phyloP scores from a whole-genome alignment of 2,888 invertebrate species.

The Argynnis bischoffii region DNA sequence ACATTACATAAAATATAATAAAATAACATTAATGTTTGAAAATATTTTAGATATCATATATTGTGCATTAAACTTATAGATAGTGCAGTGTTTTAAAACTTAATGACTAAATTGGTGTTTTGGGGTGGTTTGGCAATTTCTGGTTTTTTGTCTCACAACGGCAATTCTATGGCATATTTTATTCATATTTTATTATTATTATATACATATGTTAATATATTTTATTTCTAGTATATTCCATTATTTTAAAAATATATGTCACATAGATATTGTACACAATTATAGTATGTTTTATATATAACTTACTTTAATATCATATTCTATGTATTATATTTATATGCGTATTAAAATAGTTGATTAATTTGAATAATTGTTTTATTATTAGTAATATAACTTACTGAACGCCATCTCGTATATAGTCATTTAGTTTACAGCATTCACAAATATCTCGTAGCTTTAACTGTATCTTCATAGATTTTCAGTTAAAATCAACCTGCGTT shows the following conservation, averaged over 20 bases:
- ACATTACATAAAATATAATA: not conserved
- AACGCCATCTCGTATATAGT: too few species aligned
- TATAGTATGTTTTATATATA: not conserved
- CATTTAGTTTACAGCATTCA: not conserved
- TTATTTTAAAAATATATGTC: not conserved
- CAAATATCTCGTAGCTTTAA: not conserved
- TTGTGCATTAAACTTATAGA: conserved; percentile 1
- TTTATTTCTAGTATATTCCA: not conserved
- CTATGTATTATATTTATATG: not conserved
- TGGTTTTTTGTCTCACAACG: too few species aligned
- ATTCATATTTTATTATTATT: too few species aligned
- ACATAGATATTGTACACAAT: not conserved
- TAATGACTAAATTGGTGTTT: conserved; percentile 4
- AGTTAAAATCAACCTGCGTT: conserved; percentile 8
- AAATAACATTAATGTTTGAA: not conserved
- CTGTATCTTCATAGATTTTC: not conserved
- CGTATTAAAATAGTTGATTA: conserved; percentile 13
- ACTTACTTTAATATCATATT: not conserved
- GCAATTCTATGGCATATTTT: too few species aligned
- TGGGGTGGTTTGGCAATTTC: conserved; percentile 7
- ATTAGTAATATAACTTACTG: not conserved
- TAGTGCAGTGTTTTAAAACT: not conserved
- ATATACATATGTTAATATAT: too few species aligned
- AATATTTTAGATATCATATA: not conserved
- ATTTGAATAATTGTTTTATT: conserved; percentile 8